A percentile compares a stretch with the other conserved stretches of the same genome.
phyloP scores from a whole-genome alignment of 2,797 vertebrate genomes.

The Gymnocypris eckloni region DNA sequence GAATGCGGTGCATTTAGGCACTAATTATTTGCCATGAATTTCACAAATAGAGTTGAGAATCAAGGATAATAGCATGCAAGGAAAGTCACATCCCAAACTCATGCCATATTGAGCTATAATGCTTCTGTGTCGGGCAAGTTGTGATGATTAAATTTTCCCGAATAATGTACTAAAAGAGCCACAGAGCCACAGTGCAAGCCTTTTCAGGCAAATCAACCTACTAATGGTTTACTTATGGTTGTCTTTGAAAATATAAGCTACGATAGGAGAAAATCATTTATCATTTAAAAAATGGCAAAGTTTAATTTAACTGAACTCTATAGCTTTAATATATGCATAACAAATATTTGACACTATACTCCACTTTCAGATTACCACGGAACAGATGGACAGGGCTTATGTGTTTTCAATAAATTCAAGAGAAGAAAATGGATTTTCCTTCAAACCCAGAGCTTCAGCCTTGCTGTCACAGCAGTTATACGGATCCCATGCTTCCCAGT shows the following conservation, averaged over 20 bases:
- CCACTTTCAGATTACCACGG: neutral
- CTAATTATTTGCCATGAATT: neutral
- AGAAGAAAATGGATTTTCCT: conserved; percentile 27
- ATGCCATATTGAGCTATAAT: neutral
- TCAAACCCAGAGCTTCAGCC: conserved; percentile 14
- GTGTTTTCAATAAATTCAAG: conserved; percentile 14
- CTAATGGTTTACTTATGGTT: neutral
- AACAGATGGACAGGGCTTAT: conserved; percentile 13
- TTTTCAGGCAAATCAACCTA: neutral
- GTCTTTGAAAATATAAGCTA: neutral
- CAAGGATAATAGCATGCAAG: neutral
- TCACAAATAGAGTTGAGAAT: neutral
- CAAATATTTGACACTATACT: neutral
- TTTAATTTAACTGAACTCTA: neutral
- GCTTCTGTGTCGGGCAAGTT: neutral
- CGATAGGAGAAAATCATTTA: neutral
- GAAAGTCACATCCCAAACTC: neutral
- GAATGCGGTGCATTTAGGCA: neutral
- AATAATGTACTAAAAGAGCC: conserved; percentile 4
- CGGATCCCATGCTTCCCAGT: conserved; percentile 25
- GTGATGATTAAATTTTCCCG: neutral
- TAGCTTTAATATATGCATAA: neutral
- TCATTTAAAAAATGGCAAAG: neutral
- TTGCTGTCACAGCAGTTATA: conserved; percentile 53
- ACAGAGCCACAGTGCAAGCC: neutral